These are phyloP conservation scores for Dicaeum eximium DNA, from an alignment of 2,113 vertebrate species.

Conservation along the genomic window DNA sequence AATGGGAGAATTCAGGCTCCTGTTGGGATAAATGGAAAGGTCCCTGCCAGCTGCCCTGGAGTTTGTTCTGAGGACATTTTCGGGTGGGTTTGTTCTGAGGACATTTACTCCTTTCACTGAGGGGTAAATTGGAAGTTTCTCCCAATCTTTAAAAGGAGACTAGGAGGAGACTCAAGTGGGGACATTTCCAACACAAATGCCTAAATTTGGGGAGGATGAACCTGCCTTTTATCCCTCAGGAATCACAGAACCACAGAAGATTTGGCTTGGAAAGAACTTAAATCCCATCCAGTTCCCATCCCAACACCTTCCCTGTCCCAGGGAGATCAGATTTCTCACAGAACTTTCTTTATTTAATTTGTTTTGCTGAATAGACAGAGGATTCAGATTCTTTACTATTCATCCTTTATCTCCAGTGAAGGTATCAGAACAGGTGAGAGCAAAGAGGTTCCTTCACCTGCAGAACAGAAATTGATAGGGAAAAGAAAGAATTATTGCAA, in stretches of 20 bases:
- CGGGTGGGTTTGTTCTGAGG: not conserved
- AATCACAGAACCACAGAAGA: not conserved
- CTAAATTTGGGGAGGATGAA: not conserved
- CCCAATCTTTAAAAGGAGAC: not conserved
- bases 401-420: not conserved
- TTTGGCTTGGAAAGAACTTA: not conserved
- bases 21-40: rapidly evolving
- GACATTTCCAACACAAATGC: rapidly evolving
- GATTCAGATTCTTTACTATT: not conserved
- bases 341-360: not conserved
- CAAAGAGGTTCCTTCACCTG: not conserved
- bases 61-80: not conserved
- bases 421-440: not conserved
- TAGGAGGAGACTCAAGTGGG: not conserved
- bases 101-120: not conserved
- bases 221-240: not conserved
- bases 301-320: not conserved
- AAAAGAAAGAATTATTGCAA: not conserved
- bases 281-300: not conserved
- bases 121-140: not conserved
- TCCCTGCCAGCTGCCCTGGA: not conserved
- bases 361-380: not conserved
- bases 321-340: not conserved
- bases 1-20: not conserved
- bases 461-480: not conserved